These are phyloP conservation scores for Menidia menidia DNA, from an alignment of 2,797 vertebrate species.

Conservation along the genomic window DNA sequence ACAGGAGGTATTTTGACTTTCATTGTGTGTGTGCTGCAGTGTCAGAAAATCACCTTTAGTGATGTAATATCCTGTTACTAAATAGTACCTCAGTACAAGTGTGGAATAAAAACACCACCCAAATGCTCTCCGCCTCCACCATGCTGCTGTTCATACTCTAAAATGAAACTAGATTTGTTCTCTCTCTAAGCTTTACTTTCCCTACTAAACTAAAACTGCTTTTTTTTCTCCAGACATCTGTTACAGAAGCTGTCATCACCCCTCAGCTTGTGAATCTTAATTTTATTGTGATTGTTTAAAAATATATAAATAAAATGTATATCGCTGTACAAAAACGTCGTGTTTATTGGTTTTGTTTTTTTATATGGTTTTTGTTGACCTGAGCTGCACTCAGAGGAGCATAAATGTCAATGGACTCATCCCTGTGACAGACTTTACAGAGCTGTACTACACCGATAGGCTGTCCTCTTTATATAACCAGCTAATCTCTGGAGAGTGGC, in stretches of 20 bases:
- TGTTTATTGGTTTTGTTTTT: background rate
- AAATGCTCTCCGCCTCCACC: constrained; percentile 40
- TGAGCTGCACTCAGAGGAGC: background rate
- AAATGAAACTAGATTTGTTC: constrained; percentile 56
- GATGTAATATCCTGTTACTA: constrained; percentile 46
- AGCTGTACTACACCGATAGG: background rate
- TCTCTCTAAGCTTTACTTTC: constrained; percentile 54
- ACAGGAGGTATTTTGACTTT: constrained; percentile 25
- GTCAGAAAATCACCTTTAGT: constrained; percentile 42
- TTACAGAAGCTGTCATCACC: constrained; percentile 48
- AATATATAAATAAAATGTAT: constrained; percentile 81
- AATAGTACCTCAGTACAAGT: constrained; percentile 41
- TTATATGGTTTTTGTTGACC: background rate
- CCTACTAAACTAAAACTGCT: constrained; percentile 24
- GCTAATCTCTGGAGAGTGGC: constrained; percentile 68
- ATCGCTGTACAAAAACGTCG: constrained; percentile 54
- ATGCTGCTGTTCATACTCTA: constrained; percentile 60
- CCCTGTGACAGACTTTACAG: no score
- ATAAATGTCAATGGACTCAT: background rate
- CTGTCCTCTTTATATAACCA: constrained; percentile 50
- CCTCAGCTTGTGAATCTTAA: constrained; percentile 62
- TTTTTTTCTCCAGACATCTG: constrained; percentile 61
- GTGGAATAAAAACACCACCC: constrained; percentile 46
- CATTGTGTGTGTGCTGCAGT: constrained; percentile 23
- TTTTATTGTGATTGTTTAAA: constrained; percentile 78